Evolutionary conservation across 2,113 vertebrate genomes (phyloP).

Genomic region (Ciconia maguari): DNA sequence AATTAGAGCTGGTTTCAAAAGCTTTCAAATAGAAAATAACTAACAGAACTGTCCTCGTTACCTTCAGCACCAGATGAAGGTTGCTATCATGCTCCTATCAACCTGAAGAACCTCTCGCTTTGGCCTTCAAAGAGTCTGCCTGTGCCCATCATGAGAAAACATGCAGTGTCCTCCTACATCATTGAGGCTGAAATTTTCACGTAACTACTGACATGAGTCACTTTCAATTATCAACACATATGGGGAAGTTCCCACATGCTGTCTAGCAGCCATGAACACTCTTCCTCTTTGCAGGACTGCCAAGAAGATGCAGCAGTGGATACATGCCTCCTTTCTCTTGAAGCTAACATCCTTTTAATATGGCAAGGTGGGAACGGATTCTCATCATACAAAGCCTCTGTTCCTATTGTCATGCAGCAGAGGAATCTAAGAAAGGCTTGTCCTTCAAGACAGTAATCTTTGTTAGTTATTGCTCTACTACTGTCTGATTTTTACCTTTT

Average conservation of each 20-base stretch:
- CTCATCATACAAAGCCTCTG: background rate
- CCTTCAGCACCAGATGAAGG: background rate
- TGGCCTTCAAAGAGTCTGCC: background rate
- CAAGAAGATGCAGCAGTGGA: background rate
- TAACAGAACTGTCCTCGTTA: background rate
- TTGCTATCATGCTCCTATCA: background rate
- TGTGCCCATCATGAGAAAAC: background rate
- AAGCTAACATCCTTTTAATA: background rate
- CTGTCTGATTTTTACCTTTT: background rate
- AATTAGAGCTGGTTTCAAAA: background rate
- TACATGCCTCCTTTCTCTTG: background rate
- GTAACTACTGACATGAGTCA: background rate
- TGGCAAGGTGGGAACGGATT: background rate
- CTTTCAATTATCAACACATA: background rate
- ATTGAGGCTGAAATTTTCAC: background rate
- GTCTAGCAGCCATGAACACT: background rate
- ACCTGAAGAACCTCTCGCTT: background rate
- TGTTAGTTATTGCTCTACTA: background rate
- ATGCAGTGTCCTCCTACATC: background rate
- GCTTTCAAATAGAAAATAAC: background rate
- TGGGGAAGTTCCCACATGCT: background rate
- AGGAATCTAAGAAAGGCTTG: background rate
- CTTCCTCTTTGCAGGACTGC: background rate
- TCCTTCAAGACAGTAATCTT: background rate
- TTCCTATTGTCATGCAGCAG: background rate